Evolutionary conservation across 2,888 invertebrate species (phyloP), one percentile per base, ranked within the genome.

Genomic region (Erebia aethiops): DNA sequence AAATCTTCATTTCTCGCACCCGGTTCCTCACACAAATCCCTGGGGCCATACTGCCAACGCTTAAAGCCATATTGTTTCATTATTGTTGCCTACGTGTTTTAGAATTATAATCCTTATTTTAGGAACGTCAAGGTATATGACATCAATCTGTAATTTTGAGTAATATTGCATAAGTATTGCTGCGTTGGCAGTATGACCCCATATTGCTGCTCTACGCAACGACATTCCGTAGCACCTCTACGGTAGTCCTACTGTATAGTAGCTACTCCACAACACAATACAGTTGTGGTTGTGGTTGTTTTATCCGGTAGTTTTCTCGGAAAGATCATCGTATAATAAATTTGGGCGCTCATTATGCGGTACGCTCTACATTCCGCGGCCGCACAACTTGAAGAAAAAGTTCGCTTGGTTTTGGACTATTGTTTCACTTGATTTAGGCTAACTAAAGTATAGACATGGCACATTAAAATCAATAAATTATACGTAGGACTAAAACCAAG

Each of bases 251-350:
- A 18, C 62, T 62, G 62, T 49, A 49, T 14, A 14, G 18, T 21
- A 62, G 62, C 9, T 49, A 62, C 21, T 8, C 62, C 13, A 11
- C 10, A 43, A 5, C 62, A 13, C 5, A 21, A 49, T 67, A 67
- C 58, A 58, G 67, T 67, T 35, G 58, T 57, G 46, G 10, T 67
- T 35, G 58, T 57, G 46, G 10, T 67, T 35, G 26, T 58, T 67
- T 91, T 87, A 89, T 88, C 89, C 91, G 88, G 88, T 85, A 86
- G 88, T 84, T 92, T 62, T 91, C 91, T 81, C 81, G 84, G 91
- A 91, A 90, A 80, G 81, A 81, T 80, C 82, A 83, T 51, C 70
- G 80, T 81, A 89, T 84, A 83, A 91, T 92, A 91, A 91, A 92
- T 92, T 85, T 87, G 77, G 75, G 75, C 77, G 77, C 88, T 92